phyloP scores from a whole-genome alignment of 1,140 invertebrate species.

The Periplaneta americana region DNA sequence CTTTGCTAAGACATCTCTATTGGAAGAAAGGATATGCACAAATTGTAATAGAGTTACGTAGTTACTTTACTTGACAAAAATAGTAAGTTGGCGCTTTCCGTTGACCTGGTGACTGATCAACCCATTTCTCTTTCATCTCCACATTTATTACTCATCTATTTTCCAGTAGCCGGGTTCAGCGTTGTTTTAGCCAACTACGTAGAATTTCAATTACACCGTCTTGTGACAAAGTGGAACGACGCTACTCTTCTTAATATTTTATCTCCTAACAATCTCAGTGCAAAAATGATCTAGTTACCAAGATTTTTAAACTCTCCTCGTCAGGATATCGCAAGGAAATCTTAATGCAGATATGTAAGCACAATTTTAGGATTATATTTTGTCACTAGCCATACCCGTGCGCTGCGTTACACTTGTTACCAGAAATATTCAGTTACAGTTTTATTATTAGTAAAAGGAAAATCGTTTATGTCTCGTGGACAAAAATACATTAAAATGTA shows the following conservation, averaged over 20 bases:
- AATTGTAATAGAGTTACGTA: no score
- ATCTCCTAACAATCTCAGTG: background rate
- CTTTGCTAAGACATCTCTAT: no score
- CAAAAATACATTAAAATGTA: no score
- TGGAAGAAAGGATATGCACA: no score
- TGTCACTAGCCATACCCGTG: background rate
- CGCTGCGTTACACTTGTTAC: background rate
- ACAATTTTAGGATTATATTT: background rate
- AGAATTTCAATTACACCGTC: background rate
- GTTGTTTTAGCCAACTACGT: background rate
- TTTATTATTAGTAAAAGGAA: background rate
- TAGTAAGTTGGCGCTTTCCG: no score
- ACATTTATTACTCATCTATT: background rate
- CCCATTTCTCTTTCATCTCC: background rate
- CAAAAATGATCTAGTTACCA: background rate
- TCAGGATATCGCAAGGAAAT: background rate
- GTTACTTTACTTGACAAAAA: no score
- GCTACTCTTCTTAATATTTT: background rate
- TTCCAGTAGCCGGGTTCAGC: background rate
- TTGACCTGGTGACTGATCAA: no score
- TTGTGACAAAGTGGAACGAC: background rate
- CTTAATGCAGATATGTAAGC: background rate
- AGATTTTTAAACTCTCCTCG: background rate
- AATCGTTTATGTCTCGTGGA: no score
- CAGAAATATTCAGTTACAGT: background rate